phyloP scores from a whole-genome alignment of 1,140 invertebrate species.

The Polypedilum vanderplanki region DNA sequence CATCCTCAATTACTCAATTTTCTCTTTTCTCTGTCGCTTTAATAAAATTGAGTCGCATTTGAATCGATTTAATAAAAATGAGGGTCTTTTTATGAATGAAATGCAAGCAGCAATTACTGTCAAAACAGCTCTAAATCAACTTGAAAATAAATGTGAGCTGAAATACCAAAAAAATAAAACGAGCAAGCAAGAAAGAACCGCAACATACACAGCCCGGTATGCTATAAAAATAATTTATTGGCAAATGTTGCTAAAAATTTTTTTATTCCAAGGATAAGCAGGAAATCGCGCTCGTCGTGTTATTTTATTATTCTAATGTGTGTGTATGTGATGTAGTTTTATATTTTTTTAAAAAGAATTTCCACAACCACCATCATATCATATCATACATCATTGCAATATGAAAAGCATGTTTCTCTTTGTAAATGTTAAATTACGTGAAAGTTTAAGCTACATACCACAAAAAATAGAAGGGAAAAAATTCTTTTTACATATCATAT shows the following conservation, averaged over 20 bases:
- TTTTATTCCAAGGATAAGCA: neutral
- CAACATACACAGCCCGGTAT: neutral
- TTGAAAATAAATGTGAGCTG: no score
- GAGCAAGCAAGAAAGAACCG: no score
- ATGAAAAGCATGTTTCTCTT: neutral
- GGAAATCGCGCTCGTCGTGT: neutral
- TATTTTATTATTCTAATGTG: conserved; percentile 10
- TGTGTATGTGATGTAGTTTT: neutral
- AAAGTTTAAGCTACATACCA: neutral
- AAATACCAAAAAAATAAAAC: no score
- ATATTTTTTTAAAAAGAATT: no score
- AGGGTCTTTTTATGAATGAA: neutral
- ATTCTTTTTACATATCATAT: neutral
- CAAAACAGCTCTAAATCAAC: neutral
- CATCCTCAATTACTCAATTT: neutral
- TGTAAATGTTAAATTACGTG: conserved; percentile 2
- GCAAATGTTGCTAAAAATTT: neutral
- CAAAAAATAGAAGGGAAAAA: neutral
- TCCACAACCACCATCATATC: no score
- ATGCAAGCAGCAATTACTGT: conserved; percentile 7
- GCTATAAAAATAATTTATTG: conserved; percentile 3
- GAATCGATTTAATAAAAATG: neutral
- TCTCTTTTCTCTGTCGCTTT: no score
- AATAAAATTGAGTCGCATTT: no score
- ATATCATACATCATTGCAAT: neutral